Percentiles rank a stretch among this genome's conserved stretches.
Conservation (phyloP, 1,140 invertebrate species). For the Saccostrea cuccullata region DNA sequence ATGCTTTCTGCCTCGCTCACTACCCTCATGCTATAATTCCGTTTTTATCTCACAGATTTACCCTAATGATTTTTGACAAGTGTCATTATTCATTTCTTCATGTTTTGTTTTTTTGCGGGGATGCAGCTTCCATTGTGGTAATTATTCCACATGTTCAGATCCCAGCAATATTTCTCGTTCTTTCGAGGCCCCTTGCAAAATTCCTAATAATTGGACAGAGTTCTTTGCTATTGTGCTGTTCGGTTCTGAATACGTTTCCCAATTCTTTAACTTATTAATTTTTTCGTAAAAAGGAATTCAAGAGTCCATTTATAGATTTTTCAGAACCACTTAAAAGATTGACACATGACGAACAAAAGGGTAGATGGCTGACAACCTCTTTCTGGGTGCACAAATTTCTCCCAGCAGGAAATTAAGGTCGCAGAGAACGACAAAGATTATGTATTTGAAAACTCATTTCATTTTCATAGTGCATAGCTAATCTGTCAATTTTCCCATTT, state of each 20-base stretch:
- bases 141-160: constrained; percentile 4
- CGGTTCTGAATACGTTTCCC: neutral
- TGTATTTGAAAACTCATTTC: constrained; percentile 37
- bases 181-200: neutral
- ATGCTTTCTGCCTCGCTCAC: constrained; percentile 24
- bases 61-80: constrained; percentile 34
- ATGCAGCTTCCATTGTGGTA: neutral
- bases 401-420: constrained; percentile 42
- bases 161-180: neutral
- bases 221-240: neutral
- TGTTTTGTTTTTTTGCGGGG: neutral
- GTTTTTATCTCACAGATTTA: constrained; percentile 19
- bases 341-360: constrained; percentile 2
- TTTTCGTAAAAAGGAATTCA: neutral
- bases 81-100: constrained; percentile 22
- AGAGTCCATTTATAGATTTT: constrained; percentile 15
- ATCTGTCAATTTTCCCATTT: constrained; percentile 40
- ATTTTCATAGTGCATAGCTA: constrained; percentile 24
- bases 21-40: constrained; percentile 15
- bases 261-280: constrained; percentile 21
- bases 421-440: constrained; percentile 28
- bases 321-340: neutral
- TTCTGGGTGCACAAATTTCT: constrained; percentile 25
- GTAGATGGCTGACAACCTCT: neutral
- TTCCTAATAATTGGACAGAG: neutral